Conservation (phyloP, 2,888 invertebrate genomes). For the Lutraria lutraria region DNA sequence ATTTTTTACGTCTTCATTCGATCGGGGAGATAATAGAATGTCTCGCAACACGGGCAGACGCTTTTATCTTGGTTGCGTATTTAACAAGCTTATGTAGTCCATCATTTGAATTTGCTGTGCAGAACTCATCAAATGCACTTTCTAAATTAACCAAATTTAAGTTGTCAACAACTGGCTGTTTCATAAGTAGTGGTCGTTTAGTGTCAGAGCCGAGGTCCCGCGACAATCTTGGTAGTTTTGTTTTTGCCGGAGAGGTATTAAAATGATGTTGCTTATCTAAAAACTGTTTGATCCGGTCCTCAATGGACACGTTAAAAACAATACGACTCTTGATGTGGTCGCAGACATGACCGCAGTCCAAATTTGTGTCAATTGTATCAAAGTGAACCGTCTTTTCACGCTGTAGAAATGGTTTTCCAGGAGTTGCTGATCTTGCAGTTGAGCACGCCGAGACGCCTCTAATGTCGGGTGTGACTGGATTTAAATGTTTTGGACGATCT, state of each 20-base stretch:
- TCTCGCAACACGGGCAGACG: slow-evolving; percentile 69
- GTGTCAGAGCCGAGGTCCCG: neutral
- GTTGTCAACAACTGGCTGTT: slow-evolving; percentile 48
- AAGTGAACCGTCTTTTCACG: slow-evolving; percentile 71
- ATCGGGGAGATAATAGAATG: slow-evolving; percentile 72
- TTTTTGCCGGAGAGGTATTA: slow-evolving; percentile 48
- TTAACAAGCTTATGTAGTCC: slow-evolving; percentile 74
- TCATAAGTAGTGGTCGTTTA: slow-evolving; percentile 47
- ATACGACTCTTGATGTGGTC: slow-evolving; percentile 19
- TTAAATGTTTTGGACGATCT: neutral
- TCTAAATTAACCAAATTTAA: slow-evolving; percentile 69
- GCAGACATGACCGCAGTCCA: neutral
- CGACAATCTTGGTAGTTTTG: neutral
- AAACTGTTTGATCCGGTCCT: slow-evolving; percentile 66
- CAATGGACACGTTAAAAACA: slow-evolving; percentile 32
- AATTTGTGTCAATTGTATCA: slow-evolving; percentile 20
- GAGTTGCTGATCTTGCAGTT: slow-evolving; percentile 36
- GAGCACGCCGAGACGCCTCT: slow-evolving; percentile 21
- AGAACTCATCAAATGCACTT: slow-evolving; percentile 77
- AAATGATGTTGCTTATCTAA: slow-evolving; percentile 65
- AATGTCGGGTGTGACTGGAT: slow-evolving; percentile 10
- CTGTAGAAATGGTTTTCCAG: slow-evolving; percentile 50
- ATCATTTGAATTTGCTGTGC: slow-evolving; percentile 66
- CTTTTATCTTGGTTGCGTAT: slow-evolving; percentile 76
- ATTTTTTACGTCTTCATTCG: slow-evolving; percentile 29